Conservation (phyloP, 2,113 vertebrate species). For the Tragulus kanchil region DNA sequence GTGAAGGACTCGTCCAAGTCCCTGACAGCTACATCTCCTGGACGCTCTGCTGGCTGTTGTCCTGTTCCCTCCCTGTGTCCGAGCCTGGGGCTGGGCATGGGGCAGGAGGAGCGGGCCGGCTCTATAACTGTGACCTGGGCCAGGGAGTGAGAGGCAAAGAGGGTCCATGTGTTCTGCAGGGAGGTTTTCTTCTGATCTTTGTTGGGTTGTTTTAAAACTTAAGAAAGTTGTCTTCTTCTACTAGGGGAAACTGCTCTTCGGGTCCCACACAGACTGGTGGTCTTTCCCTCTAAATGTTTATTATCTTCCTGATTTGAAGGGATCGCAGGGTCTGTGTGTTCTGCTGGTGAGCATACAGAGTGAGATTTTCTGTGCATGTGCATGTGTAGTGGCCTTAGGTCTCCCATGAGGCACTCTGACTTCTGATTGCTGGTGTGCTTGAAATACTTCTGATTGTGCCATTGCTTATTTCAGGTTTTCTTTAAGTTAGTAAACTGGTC, state of each 20-base stretch:
- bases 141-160: background rate
- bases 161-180: fast-evolving
- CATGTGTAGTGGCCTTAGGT: background rate
- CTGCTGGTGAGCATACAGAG: background rate
- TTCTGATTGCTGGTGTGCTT: background rate
- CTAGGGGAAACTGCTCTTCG: background rate
- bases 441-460: background rate
- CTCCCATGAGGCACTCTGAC: background rate
- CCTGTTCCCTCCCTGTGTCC: background rate
- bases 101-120: too few species aligned
- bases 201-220: background rate
- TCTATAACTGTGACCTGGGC: too few species aligned
- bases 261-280: background rate
- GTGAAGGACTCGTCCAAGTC: background rate
- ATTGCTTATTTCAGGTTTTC: background rate
- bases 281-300: background rate
- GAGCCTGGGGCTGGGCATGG: too few species aligned
- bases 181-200: background rate
- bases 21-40: background rate
- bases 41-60: background rate
- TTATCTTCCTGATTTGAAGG: background rate
- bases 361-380: background rate
- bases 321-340: too few species aligned
- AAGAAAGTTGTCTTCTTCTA: background rate
- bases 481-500: background rate